Evolutionary conservation across 2,113 vertebrate species (phyloP), one percentile per base, ranked within the genome.

Genomic region (Rynchops niger): DNA sequence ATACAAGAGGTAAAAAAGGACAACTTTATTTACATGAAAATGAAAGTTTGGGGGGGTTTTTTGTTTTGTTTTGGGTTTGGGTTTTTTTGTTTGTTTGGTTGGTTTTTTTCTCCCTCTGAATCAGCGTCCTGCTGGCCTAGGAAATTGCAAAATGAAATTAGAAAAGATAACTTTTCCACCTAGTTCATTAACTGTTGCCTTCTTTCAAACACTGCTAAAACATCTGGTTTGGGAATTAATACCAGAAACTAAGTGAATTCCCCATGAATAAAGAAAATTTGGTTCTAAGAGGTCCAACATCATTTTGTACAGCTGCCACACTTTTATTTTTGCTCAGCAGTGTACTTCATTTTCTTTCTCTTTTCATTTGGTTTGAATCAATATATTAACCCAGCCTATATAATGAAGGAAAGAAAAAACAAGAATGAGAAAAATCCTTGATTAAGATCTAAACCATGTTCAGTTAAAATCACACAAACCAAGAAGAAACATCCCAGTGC

Each of bases 111-210:
- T 11, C 23, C 16, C 5, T 20, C 3, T 45, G 22, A 36, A 20
- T 63, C 6, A 29, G 8, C 38, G 72, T 7, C 11, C 5, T 52
- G 9, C 12, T 66, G 17, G 11, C 11, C 34, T 73, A 77, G 76
- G 43, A 42, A 76, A 50, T 0, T 27, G 3, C 1, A 63, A 72
- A 80, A 58, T 10, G 6, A 73, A 59, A 50, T 62, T 36, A 23
- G 7, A 34, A 78, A 66, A 58, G 1, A 29, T 9, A 56, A 29
- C 22, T 16, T 6, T 6, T 1, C 2, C 3, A 8, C 3, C 17
- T 11, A 34, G 30, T n/a, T 90, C 25, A 72, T 6, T 38, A 65
- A 49, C 9, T 53, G 23, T 42, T 63, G 12, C 7, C 3, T 89
- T 90, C 5, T 32, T 86, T 30, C 14, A 91, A 72, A 21, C 9